phyloP scores from a whole-genome alignment of 2,888 invertebrate species.

The Argyra leucocephala region DNA sequence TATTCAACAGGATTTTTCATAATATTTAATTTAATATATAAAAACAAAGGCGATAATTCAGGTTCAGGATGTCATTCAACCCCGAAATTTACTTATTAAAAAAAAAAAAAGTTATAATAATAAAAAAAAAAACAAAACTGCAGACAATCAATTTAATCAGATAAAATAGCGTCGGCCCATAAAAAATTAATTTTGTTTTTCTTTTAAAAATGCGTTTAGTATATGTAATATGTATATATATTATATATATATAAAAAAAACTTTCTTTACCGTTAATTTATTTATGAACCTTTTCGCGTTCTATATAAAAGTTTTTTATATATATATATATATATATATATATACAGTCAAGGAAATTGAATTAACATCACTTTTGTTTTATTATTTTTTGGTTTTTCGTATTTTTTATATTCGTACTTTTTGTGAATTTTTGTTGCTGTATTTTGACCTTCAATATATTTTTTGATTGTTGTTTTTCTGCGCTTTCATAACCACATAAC shows the following conservation, averaged over 20 bases:
- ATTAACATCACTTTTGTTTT: too few species aligned
- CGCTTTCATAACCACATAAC: too few species aligned
- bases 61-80: background rate
- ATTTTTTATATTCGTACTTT: too few species aligned
- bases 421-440: too few species aligned
- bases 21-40: too few species aligned
- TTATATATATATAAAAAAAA: too few species aligned
- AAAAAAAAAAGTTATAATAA: background rate
- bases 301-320: background rate
- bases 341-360: too few species aligned
- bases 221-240: too few species aligned
- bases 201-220: too few species aligned
- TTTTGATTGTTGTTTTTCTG: too few species aligned
- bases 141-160: constrained; percentile 1
- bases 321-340: constrained; percentile 7
- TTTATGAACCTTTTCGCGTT: background rate
- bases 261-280: background rate
- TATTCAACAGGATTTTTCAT: background rate
- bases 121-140: background rate
- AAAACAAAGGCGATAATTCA: background rate
- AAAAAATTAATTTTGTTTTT: background rate
- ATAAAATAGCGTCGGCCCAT: background rate
- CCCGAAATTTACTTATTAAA: background rate
- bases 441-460: too few species aligned
- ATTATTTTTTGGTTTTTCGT: too few species aligned